A percentile compares a stretch with the other conserved stretches of the same genome.
phyloP scores from a whole-genome alignment of 2,113 vertebrate genomes.

The human region DNA sequence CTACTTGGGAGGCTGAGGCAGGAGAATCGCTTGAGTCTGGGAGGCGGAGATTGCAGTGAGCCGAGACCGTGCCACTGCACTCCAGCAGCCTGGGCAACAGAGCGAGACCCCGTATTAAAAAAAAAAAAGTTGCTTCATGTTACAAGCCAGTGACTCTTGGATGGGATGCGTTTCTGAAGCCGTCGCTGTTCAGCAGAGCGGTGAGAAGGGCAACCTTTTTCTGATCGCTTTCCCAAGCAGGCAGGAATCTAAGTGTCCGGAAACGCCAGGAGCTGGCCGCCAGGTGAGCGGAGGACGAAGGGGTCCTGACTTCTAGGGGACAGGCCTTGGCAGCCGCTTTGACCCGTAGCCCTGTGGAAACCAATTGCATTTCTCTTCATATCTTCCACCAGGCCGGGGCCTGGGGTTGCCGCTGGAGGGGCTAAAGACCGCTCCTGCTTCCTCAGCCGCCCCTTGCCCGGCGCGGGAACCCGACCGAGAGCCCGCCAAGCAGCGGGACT shows the following conservation, averaged over 20 bases:
- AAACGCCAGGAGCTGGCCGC: background rate
- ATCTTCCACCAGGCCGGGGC: background rate
- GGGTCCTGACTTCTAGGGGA: background rate
- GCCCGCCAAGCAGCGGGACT: background rate
- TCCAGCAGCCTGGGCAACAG: no score
- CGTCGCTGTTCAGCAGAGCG: background rate
- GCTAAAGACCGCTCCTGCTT: rapidly evolving
- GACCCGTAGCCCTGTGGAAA: background rate
- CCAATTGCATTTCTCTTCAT: background rate
- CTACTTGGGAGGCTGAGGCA: no score
- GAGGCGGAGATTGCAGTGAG: no score
- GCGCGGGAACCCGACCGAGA: background rate
- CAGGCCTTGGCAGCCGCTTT: background rate
- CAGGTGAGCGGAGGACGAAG: background rate
- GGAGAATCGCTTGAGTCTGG: no score
- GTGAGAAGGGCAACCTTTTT: conserved; percentile 30
- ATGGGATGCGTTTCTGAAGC: conserved; percentile 34
- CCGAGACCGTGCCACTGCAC: no score
- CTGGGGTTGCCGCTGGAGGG: rapidly evolving
- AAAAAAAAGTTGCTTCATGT: background rate
- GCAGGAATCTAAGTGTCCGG: conserved; percentile 48
- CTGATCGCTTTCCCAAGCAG: conserved; percentile 71
- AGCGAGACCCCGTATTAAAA: no score
- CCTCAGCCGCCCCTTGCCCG: background rate
- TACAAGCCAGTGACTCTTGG: conserved; percentile 35